Conservation (phyloP, 2,797 vertebrate genomes). For the Rallus crepitans region DNA sequence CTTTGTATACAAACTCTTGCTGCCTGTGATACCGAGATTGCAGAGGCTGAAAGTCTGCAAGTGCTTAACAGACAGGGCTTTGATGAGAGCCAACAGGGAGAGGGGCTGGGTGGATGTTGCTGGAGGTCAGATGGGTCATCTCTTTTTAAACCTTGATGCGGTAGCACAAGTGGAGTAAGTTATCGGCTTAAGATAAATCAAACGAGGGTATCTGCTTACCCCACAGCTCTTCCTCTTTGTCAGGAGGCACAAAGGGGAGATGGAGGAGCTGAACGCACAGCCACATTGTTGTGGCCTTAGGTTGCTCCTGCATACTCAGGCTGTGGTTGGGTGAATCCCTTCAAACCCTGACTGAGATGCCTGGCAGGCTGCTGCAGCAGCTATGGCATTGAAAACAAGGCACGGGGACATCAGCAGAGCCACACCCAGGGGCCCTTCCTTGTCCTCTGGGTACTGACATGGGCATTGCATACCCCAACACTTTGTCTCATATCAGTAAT, state of each 20-base stretch:
- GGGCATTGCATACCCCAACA: background rate
- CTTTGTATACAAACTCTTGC: constrained; percentile 63
- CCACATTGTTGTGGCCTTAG: accelerated
- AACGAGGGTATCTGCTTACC: background rate
- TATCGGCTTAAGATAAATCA: constrained; percentile 1
- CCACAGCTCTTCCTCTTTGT: background rate
- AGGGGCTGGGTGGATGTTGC: background rate
- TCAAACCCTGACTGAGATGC: background rate
- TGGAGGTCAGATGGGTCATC: constrained; percentile 6
- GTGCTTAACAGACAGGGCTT: constrained; percentile 13
- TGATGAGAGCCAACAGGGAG: background rate
- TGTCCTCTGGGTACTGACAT: background rate
- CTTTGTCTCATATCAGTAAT: background rate
- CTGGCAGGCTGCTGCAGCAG: background rate
- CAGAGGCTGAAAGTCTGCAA: constrained; percentile 3
- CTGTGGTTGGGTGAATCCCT: background rate
- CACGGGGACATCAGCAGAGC: background rate
- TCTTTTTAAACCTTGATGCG: background rate
- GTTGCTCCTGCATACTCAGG: background rate
- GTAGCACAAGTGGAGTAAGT: background rate
- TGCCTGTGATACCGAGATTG: background rate
- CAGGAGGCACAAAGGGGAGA: background rate
- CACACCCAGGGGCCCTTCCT: background rate
- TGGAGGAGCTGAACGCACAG: accelerated
- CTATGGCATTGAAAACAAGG: background rate